Base-by-base conservation (phyloP, 2,797 vertebrate genomes). In the Neosalanx taihuensis region DNA sequence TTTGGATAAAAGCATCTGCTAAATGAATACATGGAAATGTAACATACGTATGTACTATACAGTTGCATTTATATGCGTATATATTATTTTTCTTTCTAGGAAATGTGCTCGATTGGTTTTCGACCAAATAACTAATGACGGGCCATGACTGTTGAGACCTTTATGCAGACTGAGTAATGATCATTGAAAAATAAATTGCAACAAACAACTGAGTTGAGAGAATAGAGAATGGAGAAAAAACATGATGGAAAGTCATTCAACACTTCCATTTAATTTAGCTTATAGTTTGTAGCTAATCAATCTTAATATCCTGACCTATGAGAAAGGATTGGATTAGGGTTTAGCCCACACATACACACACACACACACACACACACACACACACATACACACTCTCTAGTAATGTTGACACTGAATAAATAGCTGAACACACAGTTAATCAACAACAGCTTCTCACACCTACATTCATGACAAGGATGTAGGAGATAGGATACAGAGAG, bases 391-490 rank as follows among this genome's bases (percentile, higher is more conserved):
- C 64, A 72, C 72, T 13, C 35, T 74, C 77, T 69, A 83, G 64
- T 56, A 67, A 71, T 79, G 74, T 75, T 67, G 79, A 84, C 76
- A 63, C 69, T 81, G 86, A 90, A 73, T 84, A 84, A 70, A 86
- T 78, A 86, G 78, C 82, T 79, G 67, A 67, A 70, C 83, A 81
- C 85, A 79, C 62, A 79, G 63, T 84, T 83, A 71, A 71, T 70
- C 82, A 72, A 78, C 86, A 90, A 86, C 85, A 86, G 83, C 73
- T 90, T 85, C 88, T 86, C 83, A 41, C 37, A 41, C 37, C 37
- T 9, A 41, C 9, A 41, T 41, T 41, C 37, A n/a, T n/a, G n/a
- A n/a, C n/a, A n/a, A n/a, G n/a, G n/a, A n/a, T n/a, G n/a, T n/a
- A n/a, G n/a, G n/a, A n/a, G n/a, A n/a, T n/a, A n/a, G n/a, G n/a